Evolutionary conservation across 1,140 invertebrate species (phyloP), one percentile per base, ranked within the genome.

Genomic region (Temnothorax longispinosus): DNA sequence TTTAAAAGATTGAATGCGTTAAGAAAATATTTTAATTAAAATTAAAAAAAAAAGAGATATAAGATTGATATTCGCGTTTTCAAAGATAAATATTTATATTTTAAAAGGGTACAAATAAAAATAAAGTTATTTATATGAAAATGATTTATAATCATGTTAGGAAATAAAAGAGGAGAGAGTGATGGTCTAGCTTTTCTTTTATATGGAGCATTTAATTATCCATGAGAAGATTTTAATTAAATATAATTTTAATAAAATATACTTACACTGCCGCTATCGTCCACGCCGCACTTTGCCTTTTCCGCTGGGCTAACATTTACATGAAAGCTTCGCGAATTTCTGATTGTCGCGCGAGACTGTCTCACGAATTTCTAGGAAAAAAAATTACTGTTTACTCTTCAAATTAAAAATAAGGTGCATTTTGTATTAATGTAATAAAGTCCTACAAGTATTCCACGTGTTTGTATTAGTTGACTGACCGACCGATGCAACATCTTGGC

Each of bases 281-380:
- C 75, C 7, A 69, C 50, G 21, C 85, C 87, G 21, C 93, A 94
- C 71, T 85, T 87, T 27, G 85, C 77, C 58, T 91, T 93, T 11
- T 93, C 93, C 5, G 77, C 80, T 7, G 89, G 62, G 47, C 90
- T 92, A 18, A 93, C 64, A 52, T 94, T 94, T 1, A 93, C 81
- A 21, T 93, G 93, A 58, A 94, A 81, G 38, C 65, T 44, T 76
- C 89, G 88, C 18, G 44, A 50, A 76, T 38, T 47, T 76, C 21
- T 65, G 21, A 41, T 13, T 35, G n/a, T 77, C 15, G 27, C 38
- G 18, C 47, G 67, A 71, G 41, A 54, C 54, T 81, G 88, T 32
- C 32, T 56, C 35, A 58, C 21, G 1, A 44, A 80, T 67, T 60
- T 71, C 88, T 87, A 21, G 13, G 0, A n/a, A 38, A 71, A 76